Evolutionary conservation across 2,888 invertebrate species (phyloP).

Genomic region (Eupithecia tripunctaria): DNA sequence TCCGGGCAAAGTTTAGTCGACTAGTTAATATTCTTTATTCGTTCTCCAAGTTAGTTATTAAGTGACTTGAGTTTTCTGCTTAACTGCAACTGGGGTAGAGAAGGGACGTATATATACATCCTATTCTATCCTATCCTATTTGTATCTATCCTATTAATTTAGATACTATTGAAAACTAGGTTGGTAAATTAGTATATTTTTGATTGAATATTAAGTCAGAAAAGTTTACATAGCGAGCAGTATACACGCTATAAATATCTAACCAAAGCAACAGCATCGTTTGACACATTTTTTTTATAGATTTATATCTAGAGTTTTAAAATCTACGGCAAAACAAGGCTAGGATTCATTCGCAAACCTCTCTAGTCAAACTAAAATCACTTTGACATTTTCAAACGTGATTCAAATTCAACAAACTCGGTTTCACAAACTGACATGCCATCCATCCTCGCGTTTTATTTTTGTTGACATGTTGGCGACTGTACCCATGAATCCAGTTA

Average conservation of each 20-base stretch:
- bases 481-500: constrained; percentile 4
- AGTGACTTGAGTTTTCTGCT: not conserved
- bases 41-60: not conserved
- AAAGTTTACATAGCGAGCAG: too few relatives aligned
- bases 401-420: constrained; percentile 31
- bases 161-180: not conserved
- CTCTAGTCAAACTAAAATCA: not conserved
- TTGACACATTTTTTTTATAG: too few relatives aligned
- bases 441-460: constrained; percentile 26
- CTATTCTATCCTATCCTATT: too few relatives aligned
- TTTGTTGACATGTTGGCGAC: constrained; percentile 20
- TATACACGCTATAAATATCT: too few relatives aligned
- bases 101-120: not conserved
- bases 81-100: not conserved
- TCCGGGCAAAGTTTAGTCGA: not conserved
- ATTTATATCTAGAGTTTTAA: not conserved
- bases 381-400: not conserved
- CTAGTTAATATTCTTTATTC: not conserved
- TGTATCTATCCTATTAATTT: too few relatives aligned
- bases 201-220: not conserved
- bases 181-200: not conserved
- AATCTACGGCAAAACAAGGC: too few relatives aligned
- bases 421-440: constrained; percentile 32
- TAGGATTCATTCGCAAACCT: not conserved
- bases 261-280: too few relatives aligned